Conservation (phyloP, 2,113 vertebrate species). For the Budorcas taxicolor region DNA sequence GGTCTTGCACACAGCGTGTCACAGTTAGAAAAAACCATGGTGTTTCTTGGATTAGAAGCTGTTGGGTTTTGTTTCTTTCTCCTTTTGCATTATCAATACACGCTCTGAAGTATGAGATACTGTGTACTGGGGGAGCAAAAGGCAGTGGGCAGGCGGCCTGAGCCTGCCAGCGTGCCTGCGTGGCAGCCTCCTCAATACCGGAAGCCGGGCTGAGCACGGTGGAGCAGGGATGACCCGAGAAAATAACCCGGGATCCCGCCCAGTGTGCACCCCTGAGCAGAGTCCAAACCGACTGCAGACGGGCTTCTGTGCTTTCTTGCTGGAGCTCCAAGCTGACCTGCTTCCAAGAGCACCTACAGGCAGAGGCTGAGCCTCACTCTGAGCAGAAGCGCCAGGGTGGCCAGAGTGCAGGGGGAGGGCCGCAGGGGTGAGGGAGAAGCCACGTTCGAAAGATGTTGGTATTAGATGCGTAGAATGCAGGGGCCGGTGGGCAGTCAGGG, state of each 20-base stretch:
- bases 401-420: neutral
- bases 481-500: neutral
- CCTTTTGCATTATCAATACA: neutral
- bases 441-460: neutral
- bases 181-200: accelerated
- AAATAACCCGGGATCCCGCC: neutral
- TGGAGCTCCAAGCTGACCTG: neutral
- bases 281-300: neutral
- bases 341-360: accelerated
- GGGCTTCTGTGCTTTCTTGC: neutral
- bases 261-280: neutral
- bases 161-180: accelerated
- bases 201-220: neutral
- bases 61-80: neutral
- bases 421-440: no score
- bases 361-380: neutral
- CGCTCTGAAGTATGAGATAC: neutral
- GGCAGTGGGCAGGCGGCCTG: accelerated
- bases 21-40: neutral
- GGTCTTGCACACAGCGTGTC: neutral
- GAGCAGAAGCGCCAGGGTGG: neutral
- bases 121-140: neutral
- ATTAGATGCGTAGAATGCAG: neutral
- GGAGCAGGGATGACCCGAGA: accelerated
- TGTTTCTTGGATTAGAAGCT: neutral